Evolutionary conservation across 2,888 invertebrate species (phyloP), one percentile per base, ranked within the genome.

Genomic region (Eudasyphora cyanicolor): DNA sequence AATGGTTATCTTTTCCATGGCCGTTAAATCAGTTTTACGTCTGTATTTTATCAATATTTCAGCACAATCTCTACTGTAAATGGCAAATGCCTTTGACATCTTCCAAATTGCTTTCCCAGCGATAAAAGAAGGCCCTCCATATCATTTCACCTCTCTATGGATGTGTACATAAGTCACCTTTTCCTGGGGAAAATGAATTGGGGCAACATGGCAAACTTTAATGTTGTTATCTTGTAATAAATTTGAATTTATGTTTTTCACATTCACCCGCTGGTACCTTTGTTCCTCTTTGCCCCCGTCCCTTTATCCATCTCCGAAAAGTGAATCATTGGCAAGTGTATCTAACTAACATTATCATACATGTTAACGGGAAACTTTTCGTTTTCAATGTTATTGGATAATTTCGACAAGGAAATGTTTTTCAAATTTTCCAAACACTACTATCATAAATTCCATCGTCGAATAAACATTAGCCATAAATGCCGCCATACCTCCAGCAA

Each of bases 221-320:
- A 64, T 38, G 38, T 64, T 38, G 64, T 35, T 38, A 64, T 38
- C 32, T 21, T 17, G 32, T 21, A 64, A 35, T 64, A 64, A 64
- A 38, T 38, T 64, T 64, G 19, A 35, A 38, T 64, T 64, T 64
- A 64, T 64, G 54, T 3, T 54, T 54, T 21, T 10, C 12, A 54
- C 6, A 6, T 54, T 54, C 10, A 19, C 24, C 24, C 19, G 1
- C 19, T 21, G 54, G 24, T 24, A 54, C 38, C 2, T 8, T 8
- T 19, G 54, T 54, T 7, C 54, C 8, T 19, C 17, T 10, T 19
- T 6, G 49, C 49, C 17, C 21, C 17, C 5, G 12, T 21, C 21
- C 38, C 12, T 2, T 38, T 8, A 38, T 3, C 14, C 38, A n/a
- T n/a, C n/a, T n/a, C n/a, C n/a, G n/a, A n/a, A n/a, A n/a, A n/a